A percentile compares a stretch with the other conserved stretches of the same genome.
phyloP scores from a whole-genome alignment of 1,140 invertebrate genomes.

The Tyrophagus putrescentiae region DNA sequence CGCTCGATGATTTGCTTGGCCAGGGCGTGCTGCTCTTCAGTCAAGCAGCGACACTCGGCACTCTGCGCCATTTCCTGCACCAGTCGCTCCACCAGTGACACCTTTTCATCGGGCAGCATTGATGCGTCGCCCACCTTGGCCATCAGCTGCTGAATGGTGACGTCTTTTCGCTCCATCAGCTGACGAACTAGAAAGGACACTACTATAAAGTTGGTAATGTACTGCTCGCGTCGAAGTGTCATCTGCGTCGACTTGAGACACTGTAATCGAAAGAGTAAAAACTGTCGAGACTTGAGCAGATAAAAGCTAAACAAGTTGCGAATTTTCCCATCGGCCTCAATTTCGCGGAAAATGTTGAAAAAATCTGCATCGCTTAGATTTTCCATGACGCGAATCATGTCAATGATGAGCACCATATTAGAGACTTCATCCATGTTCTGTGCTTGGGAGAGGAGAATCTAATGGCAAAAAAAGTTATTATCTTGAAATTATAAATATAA shows the following conservation, averaged over 20 bases:
- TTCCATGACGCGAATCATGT: background rate
- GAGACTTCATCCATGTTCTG: background rate
- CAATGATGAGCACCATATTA: background rate
- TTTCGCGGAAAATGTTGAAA: background rate
- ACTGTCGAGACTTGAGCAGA: background rate
- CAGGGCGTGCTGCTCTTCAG: constrained; percentile 59
- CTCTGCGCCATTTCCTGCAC: constrained; percentile 49
- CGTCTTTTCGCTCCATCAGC: constrained; percentile 51
- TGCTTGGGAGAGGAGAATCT: constrained; percentile 4
- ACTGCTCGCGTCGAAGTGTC: constrained; percentile 46
- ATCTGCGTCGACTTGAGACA: background rate
- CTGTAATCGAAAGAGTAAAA: background rate
- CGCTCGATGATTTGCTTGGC: constrained; percentile 40
- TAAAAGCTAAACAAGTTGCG: background rate
- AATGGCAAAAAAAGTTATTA: too few relatives aligned
- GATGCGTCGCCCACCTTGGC: constrained; percentile 57
- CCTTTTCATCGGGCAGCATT: constrained; percentile 63
- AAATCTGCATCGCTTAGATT: background rate
- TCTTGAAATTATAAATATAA: too few relatives aligned
- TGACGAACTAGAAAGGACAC: constrained; percentile 59
- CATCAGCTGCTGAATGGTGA: constrained; percentile 44
- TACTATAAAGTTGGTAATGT: constrained; percentile 57
- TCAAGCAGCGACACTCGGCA: constrained; percentile 55
- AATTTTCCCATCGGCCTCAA: constrained; percentile 3
- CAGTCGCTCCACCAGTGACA: constrained; percentile 45